These are phyloP conservation scores for Plectropomus leopardus DNA, from an alignment of 2,113 vertebrate species.

Conservation along the genomic window DNA sequence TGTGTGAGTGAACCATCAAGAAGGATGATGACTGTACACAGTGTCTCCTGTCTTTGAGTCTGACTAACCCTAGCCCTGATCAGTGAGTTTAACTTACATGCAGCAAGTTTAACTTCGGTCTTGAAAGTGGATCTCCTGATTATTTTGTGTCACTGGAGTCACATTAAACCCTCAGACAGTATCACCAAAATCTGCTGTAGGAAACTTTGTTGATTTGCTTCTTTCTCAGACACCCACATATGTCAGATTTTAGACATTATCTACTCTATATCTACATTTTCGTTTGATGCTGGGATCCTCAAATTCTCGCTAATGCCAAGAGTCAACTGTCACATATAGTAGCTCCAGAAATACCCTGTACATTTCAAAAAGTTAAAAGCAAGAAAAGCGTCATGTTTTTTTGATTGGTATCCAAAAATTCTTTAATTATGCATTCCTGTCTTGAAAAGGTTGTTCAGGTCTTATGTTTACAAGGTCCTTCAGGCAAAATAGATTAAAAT, in stretches of 20 bases:
- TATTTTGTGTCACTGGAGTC: not conserved
- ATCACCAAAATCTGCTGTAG: not conserved
- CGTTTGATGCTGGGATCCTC: not conserved
- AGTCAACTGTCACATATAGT: conserved; percentile 4
- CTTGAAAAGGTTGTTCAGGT: not conserved
- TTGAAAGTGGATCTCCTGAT: not conserved
- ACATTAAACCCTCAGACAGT: not conserved
- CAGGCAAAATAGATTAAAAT: conserved; percentile 14
- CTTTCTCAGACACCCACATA: not conserved
- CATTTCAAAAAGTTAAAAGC: not conserved
- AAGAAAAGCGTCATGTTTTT: not conserved
- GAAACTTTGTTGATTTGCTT: not conserved
- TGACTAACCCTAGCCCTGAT: too few relatives aligned
- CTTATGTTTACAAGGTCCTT: not conserved
- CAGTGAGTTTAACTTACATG: conserved; percentile 11
- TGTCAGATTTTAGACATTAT: not conserved
- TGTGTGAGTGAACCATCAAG: not conserved
- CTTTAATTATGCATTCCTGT: not conserved
- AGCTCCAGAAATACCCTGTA: not conserved
- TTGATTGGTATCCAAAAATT: not conserved
- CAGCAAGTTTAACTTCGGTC: not conserved
- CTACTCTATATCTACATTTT: not conserved
- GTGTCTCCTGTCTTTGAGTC: not conserved
- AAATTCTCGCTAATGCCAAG: not conserved
- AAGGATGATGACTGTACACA: not conserved